These are phyloP conservation scores for Microcebus lehilahytsara DNA, from an alignment of 2,113 vertebrate genomes.

Conservation along the genomic window DNA sequence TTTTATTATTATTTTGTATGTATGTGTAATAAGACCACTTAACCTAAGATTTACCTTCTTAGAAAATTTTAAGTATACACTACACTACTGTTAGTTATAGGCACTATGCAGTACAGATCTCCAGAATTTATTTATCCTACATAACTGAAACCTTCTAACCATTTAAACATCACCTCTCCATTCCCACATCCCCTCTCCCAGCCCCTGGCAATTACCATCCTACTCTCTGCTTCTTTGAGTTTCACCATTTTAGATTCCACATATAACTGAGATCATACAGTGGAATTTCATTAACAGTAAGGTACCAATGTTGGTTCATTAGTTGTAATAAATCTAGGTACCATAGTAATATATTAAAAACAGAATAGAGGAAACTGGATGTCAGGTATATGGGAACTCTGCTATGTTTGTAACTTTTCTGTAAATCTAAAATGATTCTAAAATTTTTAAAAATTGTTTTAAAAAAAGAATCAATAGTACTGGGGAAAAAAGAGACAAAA, in stretches of 20 bases:
- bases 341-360: background rate
- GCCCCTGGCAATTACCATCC: background rate
- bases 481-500: background rate
- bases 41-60: background rate
- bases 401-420: background rate
- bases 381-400: background rate
- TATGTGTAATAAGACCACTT: background rate
- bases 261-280: background rate
- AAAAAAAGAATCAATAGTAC: background rate
- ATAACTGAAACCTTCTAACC: background rate
- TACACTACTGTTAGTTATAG: background rate
- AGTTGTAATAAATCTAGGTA: background rate
- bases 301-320: background rate
- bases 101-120: background rate
- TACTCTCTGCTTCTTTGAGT: background rate
- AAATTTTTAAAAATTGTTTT: background rate
- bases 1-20: background rate
- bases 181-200: background rate
- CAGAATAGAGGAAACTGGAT: background rate
- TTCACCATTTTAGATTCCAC: background rate
- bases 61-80: background rate
- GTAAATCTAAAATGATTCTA: background rate
- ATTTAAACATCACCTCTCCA: no score
- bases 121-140: background rate
- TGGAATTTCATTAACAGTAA: background rate